Evolutionary conservation across 1,140 invertebrate species (phyloP).

Genomic region (Caenorhabditis remanei): DNA sequence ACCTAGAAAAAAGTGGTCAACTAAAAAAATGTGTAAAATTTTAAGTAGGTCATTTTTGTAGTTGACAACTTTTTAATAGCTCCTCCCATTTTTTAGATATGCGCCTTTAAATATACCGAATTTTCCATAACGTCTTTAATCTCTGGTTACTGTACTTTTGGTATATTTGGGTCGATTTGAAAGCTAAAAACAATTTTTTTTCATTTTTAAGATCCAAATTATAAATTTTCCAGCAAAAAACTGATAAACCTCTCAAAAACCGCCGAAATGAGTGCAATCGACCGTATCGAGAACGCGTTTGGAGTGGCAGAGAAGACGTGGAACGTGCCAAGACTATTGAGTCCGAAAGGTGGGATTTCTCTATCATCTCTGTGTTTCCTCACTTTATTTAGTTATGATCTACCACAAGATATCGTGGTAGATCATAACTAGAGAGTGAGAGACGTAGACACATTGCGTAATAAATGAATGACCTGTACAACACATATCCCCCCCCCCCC

Average conservation of each 20-base stretch:
- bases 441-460: conserved; percentile 32
- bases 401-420: too few species aligned
- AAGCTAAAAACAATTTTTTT: not conserved
- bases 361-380: not conserved
- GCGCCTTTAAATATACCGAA: too few species aligned
- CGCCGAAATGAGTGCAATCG: conserved; percentile 71
- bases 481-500: not conserved
- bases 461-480: conserved; percentile 15
- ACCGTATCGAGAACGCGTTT: conserved; percentile 74
- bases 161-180: not conserved
- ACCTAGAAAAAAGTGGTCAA: too few species aligned
- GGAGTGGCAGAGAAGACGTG: conserved; percentile 71
- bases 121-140: too few species aligned
- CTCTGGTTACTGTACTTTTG: too few species aligned
- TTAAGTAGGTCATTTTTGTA: too few species aligned
- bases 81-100: too few species aligned
- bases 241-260: conserved; percentile 71
- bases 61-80: too few species aligned
- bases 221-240: conserved; percentile 66
- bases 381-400: too few species aligned
- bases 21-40: too few species aligned
- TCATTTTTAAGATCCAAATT: too few species aligned
- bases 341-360: conserved; percentile 67
- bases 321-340: conserved; percentile 70
- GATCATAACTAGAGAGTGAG: not conserved